phyloP scores from a whole-genome alignment of 92 coral and sea anemone species.

The Bergia sp. region DNA sequence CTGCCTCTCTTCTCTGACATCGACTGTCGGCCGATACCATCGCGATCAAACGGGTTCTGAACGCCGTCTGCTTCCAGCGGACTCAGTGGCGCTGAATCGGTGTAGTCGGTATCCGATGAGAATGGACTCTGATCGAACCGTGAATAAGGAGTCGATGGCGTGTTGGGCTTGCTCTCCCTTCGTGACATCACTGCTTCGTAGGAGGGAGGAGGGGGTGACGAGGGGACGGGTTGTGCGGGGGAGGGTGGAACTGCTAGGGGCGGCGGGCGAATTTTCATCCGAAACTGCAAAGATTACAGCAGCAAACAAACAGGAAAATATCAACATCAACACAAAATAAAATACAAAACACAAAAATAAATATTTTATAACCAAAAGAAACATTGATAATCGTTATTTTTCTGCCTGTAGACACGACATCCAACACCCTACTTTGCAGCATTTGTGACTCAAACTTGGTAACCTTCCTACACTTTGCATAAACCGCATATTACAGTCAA shows the following conservation, averaged over 20 bases:
- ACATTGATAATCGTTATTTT: neutral
- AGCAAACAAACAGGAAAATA: neutral
- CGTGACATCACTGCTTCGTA: conserved; percentile 32
- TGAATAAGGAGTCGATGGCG: conserved; percentile 11
- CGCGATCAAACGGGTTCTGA: conserved; percentile 82
- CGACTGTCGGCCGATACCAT: conserved; percentile 94
- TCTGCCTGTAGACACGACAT: neutral
- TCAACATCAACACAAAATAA: neutral
- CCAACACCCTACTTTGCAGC: too few relatives aligned
- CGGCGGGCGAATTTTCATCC: conserved; percentile 34
- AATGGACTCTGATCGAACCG: neutral
- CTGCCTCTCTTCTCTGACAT: conserved; percentile 97
- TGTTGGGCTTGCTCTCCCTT: conserved; percentile 28
- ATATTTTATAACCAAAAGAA: neutral
- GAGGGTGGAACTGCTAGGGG: conserved; percentile 26
- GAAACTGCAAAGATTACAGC: conserved; percentile 23
- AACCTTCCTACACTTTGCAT: too few relatives aligned
- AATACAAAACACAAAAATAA: neutral
- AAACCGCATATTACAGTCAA: too few relatives aligned
- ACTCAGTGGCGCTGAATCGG: conserved; percentile 57
- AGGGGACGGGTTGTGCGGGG: conserved; percentile 30
- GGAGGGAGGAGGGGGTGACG: conserved; percentile 45
- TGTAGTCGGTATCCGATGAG: conserved; percentile 29
- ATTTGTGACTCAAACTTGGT: too few relatives aligned
- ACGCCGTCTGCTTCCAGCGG: conserved; percentile 51